Evolutionary conservation across 2,888 invertebrate species (phyloP), one percentile per base, ranked within the genome.

Genomic region (Linnaemya vulpina): DNA sequence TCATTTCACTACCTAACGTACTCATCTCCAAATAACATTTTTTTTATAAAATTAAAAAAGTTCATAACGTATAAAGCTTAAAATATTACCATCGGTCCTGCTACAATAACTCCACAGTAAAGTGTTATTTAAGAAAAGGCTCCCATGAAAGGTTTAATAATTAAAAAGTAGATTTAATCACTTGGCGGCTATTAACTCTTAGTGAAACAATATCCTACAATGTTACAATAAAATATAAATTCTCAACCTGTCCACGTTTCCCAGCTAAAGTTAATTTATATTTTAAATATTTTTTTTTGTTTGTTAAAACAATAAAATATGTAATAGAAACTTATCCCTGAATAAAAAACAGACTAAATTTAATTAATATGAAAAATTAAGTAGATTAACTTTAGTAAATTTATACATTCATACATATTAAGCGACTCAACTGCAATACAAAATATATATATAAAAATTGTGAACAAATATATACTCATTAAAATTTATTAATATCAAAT

Each of bases 401-500:
- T 49, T 49, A 10, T 17, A 35, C 13, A 38, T 35, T 20, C 20
- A 35, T 67, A 25, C 38, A 68, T 60, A 20, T 60, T 58, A 25
- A 71, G 43, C 17, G n/a, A 55, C 40, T 22, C 10, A 58, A 55
- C 60, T 35, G 20, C 46, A 53, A 46, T 67, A 49, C 20, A 55
- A 35, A 53, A 15, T 25, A 15, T 62, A 40, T 55, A 49, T 55
- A 67, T 30, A 30, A 38, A 70, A 70, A n/a, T 38, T 43, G 20
- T 11, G 1, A 55, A 46, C 46, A 55, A 43, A 30, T 22, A 25
- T 51, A 49, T 67, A 46, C n/a, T 46, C 3, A 70, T 43, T 53
- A 63, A 51, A 79, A 83, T 74, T 60, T 51, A 75, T 63, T 17
- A 74, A 13, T 46, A 49, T 40, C 2, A 38, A 49, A 53, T 20